Base-by-base conservation (phyloP, 2,888 invertebrate genomes). In the Epinotia brunnichana region DNA sequence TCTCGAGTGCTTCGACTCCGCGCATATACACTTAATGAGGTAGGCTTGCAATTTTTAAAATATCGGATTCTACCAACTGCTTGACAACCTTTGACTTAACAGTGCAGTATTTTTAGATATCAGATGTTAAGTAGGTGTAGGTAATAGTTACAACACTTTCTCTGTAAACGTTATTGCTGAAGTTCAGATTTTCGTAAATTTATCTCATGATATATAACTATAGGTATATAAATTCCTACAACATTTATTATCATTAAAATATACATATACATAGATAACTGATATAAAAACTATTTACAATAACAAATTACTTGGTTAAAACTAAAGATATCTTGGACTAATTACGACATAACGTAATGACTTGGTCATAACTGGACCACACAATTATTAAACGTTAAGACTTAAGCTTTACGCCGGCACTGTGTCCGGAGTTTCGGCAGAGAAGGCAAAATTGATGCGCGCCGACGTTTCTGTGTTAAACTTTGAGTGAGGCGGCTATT, bases 401-500 rank as follows among this genome's bases (percentile, higher is more conserved):
- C 61, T 71, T 44, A 35, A 69, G 24, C 48, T 41, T 53, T 56
- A 21, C 54, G 19, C 24, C 41, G 24, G 19, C 61, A 48, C 44
- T 15, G 35, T 15, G 59, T 51, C 17, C 73, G 75, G 75, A 76
- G 75, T 77, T 24, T 15, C 59, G 64, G 54, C 74, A 69, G 74
- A 75, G 72, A 66, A 66, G 66, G 21, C 74, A 70, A 75, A 74
- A 75, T 77, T 77, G 78, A 78, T 77, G 79, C 75, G 74, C 76
- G 74, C 74, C 77, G 76, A 79, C 79, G 74, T 79, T 83, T 82
- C 83, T 82, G 79, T 81, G 82, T 80, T 77, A 85, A 91, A 90
- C 85, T 90, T 87, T 81, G 79, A 81, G 82, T 81, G 54, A 71
- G 69, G 57, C 83, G 83, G 87, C 90, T 91, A 91, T 92, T 92